A percentile compares a stretch with the other conserved stretches of the same genome.
These are phyloP conservation scores for Chlorops oryzae DNA, from an alignment of 1,140 invertebrate species.

Conservation along the genomic window DNA sequence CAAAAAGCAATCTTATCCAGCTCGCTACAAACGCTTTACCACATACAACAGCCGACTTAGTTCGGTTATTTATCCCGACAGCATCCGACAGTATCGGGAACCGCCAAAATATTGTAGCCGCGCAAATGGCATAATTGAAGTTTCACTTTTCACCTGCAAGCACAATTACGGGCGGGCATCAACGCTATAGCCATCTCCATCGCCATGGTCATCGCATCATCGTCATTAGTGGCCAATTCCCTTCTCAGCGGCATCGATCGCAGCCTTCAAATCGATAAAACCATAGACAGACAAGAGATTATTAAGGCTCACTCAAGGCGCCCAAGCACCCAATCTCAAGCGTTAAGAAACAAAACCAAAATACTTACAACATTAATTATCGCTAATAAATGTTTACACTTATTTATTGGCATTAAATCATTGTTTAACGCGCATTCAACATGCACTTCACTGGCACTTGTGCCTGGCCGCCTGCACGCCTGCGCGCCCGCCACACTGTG, in stretches of 20 bases:
- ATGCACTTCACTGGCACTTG: constrained; percentile 24
- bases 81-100: neutral
- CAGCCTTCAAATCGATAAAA: too few relatives aligned
- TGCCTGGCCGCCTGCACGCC: neutral
- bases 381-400: constrained; percentile 47
- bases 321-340: too few relatives aligned
- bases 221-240: too few relatives aligned
- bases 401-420: constrained; percentile 48
- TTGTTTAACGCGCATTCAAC: constrained; percentile 43
- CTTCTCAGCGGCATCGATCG: too few relatives aligned
- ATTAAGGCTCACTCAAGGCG: too few relatives aligned
- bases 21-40: too few relatives aligned
- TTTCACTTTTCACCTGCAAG: constrained; percentile 11
- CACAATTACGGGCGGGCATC: neutral
- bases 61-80: too few relatives aligned
- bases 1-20: too few relatives aligned
- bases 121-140: constrained; percentile 7
- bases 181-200: constrained; percentile 1
- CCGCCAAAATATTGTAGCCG: constrained; percentile 8
- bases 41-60: too few relatives aligned
- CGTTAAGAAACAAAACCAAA: too few relatives aligned
- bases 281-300: too few relatives aligned
- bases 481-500: neutral
- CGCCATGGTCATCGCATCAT: too few relatives aligned
- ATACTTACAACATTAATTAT: constrained; percentile 44